Evolutionary conservation across 2,113 vertebrate species (phyloP), one percentile per base, ranked within the genome.

Genomic region (Pavo muticus): DNA sequence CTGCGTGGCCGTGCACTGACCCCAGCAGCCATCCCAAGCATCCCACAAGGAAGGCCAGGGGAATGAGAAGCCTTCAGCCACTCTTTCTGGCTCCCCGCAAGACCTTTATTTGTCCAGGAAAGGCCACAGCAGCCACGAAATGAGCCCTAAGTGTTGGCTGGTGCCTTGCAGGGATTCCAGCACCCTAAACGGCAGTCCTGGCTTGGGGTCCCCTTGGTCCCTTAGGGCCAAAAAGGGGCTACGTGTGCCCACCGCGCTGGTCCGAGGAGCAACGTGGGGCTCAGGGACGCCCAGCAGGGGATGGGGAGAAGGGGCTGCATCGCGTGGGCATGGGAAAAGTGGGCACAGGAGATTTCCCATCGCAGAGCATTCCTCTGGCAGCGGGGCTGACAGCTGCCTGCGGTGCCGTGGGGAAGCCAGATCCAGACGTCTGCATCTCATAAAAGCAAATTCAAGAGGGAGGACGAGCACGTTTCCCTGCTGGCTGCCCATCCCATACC

Each of bases 1-100:
- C n/a, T 11, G 79, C 70, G 23, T 30, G 14, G 3, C 29, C 3
- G 1, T 18, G 3, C 6, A 69, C 85, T 79, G 63, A 77, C 75
- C 82, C 73, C 79, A 6, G 1, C 42, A 0, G 30, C 57, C 63
- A 48, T 68, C 67, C 74, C 0, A 0, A 63, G 56, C 0, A 0
- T 1, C 35, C 56, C 4, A 23, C 17, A 5, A 47, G 90, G 20
- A 80, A 39, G 3, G 18, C 56, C 4, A 56, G 24, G 9, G 50
- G 30, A 35, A 44, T 2, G 10, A 0, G 23, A 20, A 87, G 70
- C 77, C 74, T 81, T 10, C 76, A 1, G 60, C 13, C 6, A 6
- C 29, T 45, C 59, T 81, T 67, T 11, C 50, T 6, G 1, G 25
- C 47, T 80, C 45, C 18, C 57, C 63, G 68, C 0, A 0, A 88